Evolutionary conservation across 2,113 vertebrate species (phyloP).

Genomic region (Brevimyrus niger): DNA sequence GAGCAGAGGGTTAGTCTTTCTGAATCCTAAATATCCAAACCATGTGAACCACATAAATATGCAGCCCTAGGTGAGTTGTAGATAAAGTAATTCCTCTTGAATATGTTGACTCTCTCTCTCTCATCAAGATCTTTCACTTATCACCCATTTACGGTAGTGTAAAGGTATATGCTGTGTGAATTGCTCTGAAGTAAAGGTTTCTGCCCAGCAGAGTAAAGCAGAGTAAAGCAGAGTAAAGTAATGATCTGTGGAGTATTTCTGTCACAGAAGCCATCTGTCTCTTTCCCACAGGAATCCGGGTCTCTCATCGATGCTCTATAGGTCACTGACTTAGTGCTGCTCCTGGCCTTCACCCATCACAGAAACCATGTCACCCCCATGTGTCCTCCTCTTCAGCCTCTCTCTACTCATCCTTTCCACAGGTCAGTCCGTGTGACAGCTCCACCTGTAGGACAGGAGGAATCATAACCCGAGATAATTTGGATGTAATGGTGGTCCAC

Average conservation of each 20-base stretch:
- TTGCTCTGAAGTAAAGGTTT: background rate
- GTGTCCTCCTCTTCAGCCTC: background rate
- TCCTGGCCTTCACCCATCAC: background rate
- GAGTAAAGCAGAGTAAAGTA: background rate
- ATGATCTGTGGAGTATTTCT: background rate
- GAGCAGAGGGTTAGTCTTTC: background rate
- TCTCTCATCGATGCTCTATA: background rate
- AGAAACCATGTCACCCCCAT: background rate
- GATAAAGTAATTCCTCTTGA: background rate
- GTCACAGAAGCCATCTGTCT: background rate
- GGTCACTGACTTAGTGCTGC: background rate
- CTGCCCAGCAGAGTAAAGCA: background rate
- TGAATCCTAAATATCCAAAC: background rate
- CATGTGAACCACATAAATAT: background rate
- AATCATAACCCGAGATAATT: background rate
- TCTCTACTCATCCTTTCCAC: background rate
- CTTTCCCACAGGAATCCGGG: background rate
- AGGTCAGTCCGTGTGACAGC: constrained; percentile 4
- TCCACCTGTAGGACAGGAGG: background rate
- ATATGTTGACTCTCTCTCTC: background rate
- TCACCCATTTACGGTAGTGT: background rate
- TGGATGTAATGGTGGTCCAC: background rate
- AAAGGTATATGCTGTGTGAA: background rate
- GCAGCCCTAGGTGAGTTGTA: background rate
- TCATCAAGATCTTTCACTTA: background rate